Percentiles rank a stretch among this genome's conserved stretches.
Evolutionary conservation across 2,888 invertebrate species (phyloP).

Genomic region (Atethmia centrago): DNA sequence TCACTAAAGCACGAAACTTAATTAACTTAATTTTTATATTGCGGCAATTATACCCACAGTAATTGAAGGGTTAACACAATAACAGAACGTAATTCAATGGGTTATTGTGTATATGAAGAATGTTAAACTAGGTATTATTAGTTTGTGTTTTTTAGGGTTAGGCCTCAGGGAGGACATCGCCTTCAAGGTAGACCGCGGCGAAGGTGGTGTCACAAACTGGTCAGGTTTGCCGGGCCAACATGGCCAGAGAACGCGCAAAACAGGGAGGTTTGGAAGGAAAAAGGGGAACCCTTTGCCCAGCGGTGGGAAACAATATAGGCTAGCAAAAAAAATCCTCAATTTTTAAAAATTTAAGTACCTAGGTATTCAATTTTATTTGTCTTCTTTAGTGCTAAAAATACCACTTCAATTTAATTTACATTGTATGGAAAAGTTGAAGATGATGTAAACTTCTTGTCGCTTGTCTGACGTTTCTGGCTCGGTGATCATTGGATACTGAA

Average conservation of each 20-base stretch:
- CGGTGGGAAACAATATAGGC: no score
- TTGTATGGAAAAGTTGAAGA: no score
- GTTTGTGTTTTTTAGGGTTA: neutral
- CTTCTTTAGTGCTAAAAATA: neutral
- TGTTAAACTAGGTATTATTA: neutral
- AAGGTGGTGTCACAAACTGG: no score
- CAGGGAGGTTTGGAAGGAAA: no score
- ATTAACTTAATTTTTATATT: conserved; percentile 12
- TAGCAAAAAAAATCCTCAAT: no score
- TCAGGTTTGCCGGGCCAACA: no score
- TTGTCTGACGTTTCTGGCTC: neutral
- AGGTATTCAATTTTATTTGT: neutral
- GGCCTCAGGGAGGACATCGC: no score
- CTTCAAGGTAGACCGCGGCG: no score
- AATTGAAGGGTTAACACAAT: conserved; percentile 41
- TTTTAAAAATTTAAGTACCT: no score
- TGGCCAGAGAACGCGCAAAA: no score
- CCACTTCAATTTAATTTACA: no score
- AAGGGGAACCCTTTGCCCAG: no score
- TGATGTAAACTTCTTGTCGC: neutral
- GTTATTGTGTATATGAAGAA: neutral
- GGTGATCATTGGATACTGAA: neutral
- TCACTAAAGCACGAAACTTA: neutral
- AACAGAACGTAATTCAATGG: neutral
- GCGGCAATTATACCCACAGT: conserved; percentile 19